Conservation (phyloP, 2,797 vertebrate species). For the Tragopan temminckii region DNA sequence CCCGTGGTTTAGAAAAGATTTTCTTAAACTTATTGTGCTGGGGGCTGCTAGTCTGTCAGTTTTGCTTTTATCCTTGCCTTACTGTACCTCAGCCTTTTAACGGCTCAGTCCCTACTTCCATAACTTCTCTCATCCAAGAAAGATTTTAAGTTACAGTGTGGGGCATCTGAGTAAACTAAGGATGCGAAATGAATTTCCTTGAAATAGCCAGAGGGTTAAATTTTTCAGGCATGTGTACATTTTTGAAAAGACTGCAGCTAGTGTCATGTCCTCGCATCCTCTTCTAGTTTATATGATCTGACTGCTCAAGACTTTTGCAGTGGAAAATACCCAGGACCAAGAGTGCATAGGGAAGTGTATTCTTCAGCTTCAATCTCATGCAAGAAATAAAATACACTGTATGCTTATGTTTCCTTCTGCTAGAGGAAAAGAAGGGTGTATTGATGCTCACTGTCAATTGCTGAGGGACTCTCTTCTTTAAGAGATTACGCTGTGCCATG, state of each 20-base stretch:
- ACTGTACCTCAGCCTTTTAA: neutral
- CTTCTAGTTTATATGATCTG: neutral
- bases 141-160: neutral
- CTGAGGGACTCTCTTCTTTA: neutral
- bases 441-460: neutral
- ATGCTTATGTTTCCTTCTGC: neutral
- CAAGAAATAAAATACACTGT: neutral
- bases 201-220: neutral
- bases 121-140: neutral
- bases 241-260: neutral
- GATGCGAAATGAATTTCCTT: neutral
- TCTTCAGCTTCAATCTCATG: neutral
- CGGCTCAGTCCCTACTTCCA: neutral
- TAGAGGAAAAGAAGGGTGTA: neutral
- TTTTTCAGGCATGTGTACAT: fast-evolving
- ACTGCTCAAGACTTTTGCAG: neutral
- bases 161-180: neutral
- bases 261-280: neutral
- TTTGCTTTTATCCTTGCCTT: neutral
- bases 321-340: neutral
- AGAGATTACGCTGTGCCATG: neutral
- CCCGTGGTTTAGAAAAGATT: neutral
- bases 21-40: neutral
- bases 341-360: neutral
- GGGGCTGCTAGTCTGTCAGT: neutral